Evolutionary conservation across 2,113 vertebrate genomes (phyloP).

Genomic region (Halcyon malimbica): DNA sequence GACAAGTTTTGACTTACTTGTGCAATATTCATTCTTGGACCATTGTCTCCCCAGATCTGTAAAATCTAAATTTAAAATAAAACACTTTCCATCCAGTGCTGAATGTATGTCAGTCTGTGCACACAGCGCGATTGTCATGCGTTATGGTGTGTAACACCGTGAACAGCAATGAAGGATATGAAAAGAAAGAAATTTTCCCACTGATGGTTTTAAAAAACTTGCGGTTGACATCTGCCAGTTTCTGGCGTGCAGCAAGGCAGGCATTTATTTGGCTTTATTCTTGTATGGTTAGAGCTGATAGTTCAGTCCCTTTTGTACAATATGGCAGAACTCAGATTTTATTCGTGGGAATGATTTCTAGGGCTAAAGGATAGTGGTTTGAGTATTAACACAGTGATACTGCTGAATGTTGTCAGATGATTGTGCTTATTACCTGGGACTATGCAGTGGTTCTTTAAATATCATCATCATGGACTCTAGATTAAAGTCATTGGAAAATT

Average conservation of each 20-base stretch:
- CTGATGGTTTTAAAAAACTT: not conserved
- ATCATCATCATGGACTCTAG: not conserved
- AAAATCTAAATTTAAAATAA: not conserved
- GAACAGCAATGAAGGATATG: not conserved
- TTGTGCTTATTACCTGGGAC: not conserved
- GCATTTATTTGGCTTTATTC: not conserved
- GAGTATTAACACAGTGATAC: not conserved
- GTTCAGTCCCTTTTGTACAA: not conserved
- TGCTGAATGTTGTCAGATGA: not conserved
- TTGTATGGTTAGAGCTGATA: not conserved
- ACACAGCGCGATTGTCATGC: no score
- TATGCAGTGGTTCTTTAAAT: not conserved
- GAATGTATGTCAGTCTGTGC: not conserved
- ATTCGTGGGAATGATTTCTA: not conserved
- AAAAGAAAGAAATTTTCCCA: not conserved
- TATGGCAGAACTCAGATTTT: not conserved
- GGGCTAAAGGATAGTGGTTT: not conserved
- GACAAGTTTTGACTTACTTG: not conserved
- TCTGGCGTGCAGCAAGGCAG: not conserved
- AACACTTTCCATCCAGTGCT: not conserved
- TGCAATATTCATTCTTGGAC: not conserved
- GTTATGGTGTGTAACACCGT: not conserved
- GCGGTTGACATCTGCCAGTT: not conserved
- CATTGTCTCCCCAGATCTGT: not conserved
- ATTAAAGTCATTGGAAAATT: not conserved